phyloP scores from a whole-genome alignment of 1,140 invertebrate species.

The Bombus difficillimus region DNA sequence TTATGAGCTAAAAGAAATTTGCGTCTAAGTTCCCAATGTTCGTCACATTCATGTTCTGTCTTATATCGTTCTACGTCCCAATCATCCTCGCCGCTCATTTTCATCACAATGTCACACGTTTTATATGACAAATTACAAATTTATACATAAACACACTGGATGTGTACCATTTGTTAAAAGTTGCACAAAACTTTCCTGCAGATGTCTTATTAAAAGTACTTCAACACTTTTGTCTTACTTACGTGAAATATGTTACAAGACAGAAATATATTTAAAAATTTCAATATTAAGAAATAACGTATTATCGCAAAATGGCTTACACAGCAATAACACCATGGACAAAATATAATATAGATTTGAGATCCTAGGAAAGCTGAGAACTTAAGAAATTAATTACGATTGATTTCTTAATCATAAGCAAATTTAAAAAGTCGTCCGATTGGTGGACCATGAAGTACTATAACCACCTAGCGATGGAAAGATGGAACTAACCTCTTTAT shows the following conservation, averaged over 20 bases:
- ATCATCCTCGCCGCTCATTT: slow-evolving; percentile 47
- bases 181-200: neutral
- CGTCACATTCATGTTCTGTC: slow-evolving; percentile 89
- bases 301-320: neutral
- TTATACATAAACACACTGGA: neutral
- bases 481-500: no score
- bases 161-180: neutral
- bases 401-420: no score
- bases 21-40: slow-evolving; percentile 91
- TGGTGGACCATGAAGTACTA: no score
- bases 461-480: no score
- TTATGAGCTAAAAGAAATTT: slow-evolving; percentile 90
- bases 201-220: neutral
- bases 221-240: neutral
- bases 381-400: no score
- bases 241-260: neutral
- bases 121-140: neutral
- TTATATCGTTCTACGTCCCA: slow-evolving; percentile 85
- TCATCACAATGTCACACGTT: neutral
- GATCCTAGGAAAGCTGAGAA: neutral
- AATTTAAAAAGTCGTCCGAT: no score
- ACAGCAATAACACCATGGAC: neutral
- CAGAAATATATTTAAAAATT: neutral
- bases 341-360: neutral
- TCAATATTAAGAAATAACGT: neutral